phyloP scores from a whole-genome alignment of 2,797 vertebrate genomes.

The Sorex maritimensis region DNA sequence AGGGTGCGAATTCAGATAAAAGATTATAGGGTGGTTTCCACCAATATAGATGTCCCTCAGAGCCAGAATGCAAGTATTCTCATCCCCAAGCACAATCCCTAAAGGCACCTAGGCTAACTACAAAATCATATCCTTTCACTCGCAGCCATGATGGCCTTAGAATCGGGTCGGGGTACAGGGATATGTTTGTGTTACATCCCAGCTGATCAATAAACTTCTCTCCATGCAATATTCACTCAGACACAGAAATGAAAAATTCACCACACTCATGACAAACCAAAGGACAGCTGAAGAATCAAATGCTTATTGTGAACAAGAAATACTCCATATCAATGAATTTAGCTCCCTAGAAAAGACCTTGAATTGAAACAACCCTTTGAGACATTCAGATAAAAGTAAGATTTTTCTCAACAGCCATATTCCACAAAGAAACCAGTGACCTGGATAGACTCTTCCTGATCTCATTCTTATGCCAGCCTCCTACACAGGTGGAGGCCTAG shows the following conservation, averaged over 20 bases:
- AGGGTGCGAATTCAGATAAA: not conserved
- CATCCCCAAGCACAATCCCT: not conserved
- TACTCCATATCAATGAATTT: not conserved
- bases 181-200: not conserved
- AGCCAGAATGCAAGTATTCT: not conserved
- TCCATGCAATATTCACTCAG: not conserved
- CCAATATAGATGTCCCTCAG: not conserved
- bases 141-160: not conserved
- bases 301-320: conserved; percentile 22
- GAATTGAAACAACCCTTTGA: not conserved
- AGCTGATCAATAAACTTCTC: not conserved
- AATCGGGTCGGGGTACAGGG: not conserved
- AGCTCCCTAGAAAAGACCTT: conserved; percentile 1
- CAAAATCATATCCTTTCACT: not conserved
- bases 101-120: not conserved
- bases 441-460: no score
- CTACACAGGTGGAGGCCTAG: no score
- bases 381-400: not conserved
- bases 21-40: not conserved
- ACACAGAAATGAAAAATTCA: conserved; percentile 11
- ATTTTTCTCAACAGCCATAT: not conserved
- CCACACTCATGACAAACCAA: not conserved
- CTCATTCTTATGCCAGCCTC: not conserved
- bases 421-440: not conserved
- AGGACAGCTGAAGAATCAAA: not conserved